Evolutionary conservation across 2,888 invertebrate species (phyloP).

Genomic region (Carterocephalus palaemon): DNA sequence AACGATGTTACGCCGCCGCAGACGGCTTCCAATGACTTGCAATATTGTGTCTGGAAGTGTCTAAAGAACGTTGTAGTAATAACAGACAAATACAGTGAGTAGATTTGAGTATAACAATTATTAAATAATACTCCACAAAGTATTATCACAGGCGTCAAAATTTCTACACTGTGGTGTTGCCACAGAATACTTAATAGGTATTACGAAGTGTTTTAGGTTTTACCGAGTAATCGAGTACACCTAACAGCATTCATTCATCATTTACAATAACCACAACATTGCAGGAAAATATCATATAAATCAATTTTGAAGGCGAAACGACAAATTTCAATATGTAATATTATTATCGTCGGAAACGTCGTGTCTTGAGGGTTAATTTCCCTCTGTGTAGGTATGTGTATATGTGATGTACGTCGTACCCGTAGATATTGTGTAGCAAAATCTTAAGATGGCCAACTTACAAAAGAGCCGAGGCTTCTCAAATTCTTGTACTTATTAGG

Average conservation of each 20-base stretch:
- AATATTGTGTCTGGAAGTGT: slow-evolving; percentile 20
- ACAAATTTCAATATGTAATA: slow-evolving; percentile 76
- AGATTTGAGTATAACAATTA: no score
- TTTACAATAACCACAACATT: slow-evolving; percentile 9
- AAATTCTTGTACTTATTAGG: no score
- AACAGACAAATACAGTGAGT: not conserved
- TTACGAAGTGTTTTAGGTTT: no score
- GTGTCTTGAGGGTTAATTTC: slow-evolving; percentile 44
- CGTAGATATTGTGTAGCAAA: slow-evolving; percentile 6
- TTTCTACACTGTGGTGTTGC: no score
- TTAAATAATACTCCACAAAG: no score
- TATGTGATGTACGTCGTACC: slow-evolving; percentile 47
- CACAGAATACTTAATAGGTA: no score
- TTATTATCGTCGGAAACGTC: slow-evolving; percentile 47
- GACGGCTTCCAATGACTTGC: slow-evolving; percentile 62
- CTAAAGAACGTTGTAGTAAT: not conserved
- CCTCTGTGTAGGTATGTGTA: no score
- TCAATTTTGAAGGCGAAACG: slow-evolving; percentile 41
- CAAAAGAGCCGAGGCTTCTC: no score
- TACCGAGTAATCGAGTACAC: no score
- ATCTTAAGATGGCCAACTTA: no score
- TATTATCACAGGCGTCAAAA: no score
- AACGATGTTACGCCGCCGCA: slow-evolving; percentile 39
- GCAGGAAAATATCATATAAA: slow-evolving; percentile 11
- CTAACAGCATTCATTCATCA: no score